These are phyloP conservation scores for Bacillus rossius DNA, from an alignment of 1,140 invertebrate species.

Conservation along the genomic window DNA sequence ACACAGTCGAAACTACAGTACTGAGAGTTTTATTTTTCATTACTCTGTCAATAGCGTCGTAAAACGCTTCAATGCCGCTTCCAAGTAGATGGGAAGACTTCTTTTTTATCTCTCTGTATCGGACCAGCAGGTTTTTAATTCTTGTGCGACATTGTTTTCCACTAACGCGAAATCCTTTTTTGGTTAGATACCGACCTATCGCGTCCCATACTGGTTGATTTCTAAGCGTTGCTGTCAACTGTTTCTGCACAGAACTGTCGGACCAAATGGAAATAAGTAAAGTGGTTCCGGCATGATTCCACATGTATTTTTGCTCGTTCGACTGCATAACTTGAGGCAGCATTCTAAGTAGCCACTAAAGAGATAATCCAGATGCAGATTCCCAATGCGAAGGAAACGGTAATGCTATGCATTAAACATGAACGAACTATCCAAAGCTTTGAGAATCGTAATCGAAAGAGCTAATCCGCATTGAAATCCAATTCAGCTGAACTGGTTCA, in stretches of 20 bases:
- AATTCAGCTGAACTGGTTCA: no score
- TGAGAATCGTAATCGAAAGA: no score
- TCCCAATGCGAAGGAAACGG: no score
- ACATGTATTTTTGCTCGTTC: constrained; percentile 40
- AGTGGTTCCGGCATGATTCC: constrained; percentile 42
- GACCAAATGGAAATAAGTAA: constrained; percentile 43
- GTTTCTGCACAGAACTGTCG: constrained; percentile 43
- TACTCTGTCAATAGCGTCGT: constrained; percentile 41
- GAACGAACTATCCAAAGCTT: no score
- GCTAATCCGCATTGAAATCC: no score
- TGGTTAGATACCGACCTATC: constrained; percentile 41
- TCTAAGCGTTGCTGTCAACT: constrained; percentile 37
- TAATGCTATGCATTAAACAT: no score
- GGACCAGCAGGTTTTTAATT: constrained; percentile 43
- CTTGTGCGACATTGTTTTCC: constrained; percentile 42
- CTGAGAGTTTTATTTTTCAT: constrained; percentile 31
- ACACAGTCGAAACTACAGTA: no score
- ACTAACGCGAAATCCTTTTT: constrained; percentile 42
- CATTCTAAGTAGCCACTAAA: not conserved
- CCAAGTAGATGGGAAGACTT: constrained; percentile 21
- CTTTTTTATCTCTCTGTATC: constrained; percentile 42
- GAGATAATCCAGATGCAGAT: no score
- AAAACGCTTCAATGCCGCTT: constrained; percentile 42
- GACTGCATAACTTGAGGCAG: not conserved
- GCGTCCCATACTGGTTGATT: constrained; percentile 43